Evolutionary conservation across 2,113 vertebrate genomes (phyloP), one percentile per base, ranked within the genome.

Genomic region (Scomber scombrus): DNA sequence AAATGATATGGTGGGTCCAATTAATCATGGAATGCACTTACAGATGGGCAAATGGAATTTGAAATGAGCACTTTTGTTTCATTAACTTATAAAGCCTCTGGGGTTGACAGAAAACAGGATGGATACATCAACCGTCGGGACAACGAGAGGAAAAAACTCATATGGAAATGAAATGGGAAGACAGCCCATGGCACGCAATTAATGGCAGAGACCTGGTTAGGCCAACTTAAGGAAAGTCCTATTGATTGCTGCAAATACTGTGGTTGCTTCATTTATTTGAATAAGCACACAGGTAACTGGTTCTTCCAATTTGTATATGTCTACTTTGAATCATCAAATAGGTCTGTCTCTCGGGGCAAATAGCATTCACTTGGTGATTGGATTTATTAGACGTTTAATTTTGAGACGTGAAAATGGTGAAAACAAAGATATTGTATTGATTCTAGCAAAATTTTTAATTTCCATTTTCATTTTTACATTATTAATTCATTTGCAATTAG

Each of bases 61-160:
- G 45, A 87, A 88, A 90, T 85, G 58, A 84, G 82, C 67, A 52
- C 74, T 90, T 92, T 81, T 84, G 78, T 85, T 91, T 91, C 56
- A 91, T 92, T 89, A 84, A 82, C 62, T 75, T 67, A 66, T 11
- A 88, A 76, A 82, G 80, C 78, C 80, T 72, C 43, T 58, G 65
- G 80, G 78, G 34, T 18, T 50, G 64, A 75, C 67, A 68, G 52
- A 72, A 70, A 64, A 73, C 14, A 23, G 57, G 64, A 70, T 67
- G 65, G 58, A 84, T 82, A 31, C 47, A 82, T 82, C 68, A 82
- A 61, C 61, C 58, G 55, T 43, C 11, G 8, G 45, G 23, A 58
- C 13, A 64, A 16, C 45, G 26, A 60, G 40, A 61, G 26, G 31
- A 19, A 67, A 47, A 66, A 34, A 13, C 3, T n/a, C 34, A 5